Evolutionary conservation across 2,888 invertebrate species (phyloP).

Genomic region (Dolichomitus sp.): DNA sequence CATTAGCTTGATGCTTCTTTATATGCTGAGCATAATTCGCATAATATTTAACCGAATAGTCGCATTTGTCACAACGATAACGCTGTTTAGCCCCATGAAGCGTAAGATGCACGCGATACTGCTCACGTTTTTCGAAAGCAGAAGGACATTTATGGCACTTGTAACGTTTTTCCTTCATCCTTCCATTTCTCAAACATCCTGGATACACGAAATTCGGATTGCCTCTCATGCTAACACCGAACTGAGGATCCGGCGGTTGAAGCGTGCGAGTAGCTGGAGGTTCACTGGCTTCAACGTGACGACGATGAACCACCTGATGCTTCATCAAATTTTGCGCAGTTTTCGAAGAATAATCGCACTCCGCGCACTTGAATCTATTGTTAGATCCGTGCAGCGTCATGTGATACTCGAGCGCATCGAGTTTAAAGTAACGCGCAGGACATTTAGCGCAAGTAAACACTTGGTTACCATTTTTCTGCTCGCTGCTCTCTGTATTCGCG

Average conservation of each 20-base stretch:
- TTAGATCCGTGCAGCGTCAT: conserved; percentile 90
- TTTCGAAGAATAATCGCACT: conserved; percentile 91
- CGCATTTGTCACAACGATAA: conserved; percentile 94
- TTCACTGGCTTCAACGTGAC: conserved; percentile 70
- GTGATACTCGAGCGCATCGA: conserved; percentile 91
- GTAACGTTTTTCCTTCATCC: conserved; percentile 92
- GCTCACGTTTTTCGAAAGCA: conserved; percentile 94
- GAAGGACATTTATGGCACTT: conserved; percentile 96
- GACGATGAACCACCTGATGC: conserved; percentile 88
- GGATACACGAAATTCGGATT: conserved; percentile 93
- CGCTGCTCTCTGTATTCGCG: conserved; percentile 37
- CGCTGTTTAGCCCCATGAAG: conserved; percentile 94
- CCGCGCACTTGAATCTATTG: conserved; percentile 90
- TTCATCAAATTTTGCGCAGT: conserved; percentile 90
- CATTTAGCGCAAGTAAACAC: conserved; percentile 89
- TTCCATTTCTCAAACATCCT: conserved; percentile 91
- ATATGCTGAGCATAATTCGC: conserved; percentile 94
- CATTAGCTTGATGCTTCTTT: conserved; percentile 92
- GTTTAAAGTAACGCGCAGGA: conserved; percentile 92
- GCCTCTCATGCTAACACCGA: conserved; percentile 90
- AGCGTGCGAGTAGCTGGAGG: conserved; percentile 67
- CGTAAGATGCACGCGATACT: conserved; percentile 93
- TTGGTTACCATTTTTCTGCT: conserved; percentile 73
- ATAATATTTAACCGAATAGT: conserved; percentile 95
- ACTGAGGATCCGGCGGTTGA: conserved; percentile 89